Percentiles rank a stretch among this genome's conserved stretches.
Evolutionary conservation across 2,797 vertebrate genomes (phyloP).

Genomic region (Streptopelia turtur): DNA sequence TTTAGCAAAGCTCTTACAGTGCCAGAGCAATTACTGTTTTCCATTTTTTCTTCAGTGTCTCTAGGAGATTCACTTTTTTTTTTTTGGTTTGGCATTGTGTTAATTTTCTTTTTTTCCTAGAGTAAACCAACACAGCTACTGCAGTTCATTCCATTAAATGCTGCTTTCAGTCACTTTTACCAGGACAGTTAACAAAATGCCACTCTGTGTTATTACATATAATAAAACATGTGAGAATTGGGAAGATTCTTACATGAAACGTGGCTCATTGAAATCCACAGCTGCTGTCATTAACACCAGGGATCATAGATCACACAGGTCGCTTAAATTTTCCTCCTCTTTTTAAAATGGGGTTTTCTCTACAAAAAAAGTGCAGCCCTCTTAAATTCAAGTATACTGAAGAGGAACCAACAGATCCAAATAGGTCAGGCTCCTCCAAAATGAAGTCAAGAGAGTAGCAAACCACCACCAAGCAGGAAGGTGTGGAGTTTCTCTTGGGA

Average conservation of each 20-base stretch:
- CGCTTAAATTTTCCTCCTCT: background rate
- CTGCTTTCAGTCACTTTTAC: background rate
- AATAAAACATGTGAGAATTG: background rate
- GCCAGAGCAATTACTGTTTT: background rate
- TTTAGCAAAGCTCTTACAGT: background rate
- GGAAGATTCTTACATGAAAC: background rate
- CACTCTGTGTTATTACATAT: background rate
- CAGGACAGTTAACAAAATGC: background rate
- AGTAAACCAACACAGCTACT: background rate
- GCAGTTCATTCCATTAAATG: background rate
- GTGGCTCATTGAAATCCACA: background rate
- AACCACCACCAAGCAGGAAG: background rate
- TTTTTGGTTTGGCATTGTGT: background rate
- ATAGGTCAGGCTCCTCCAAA: background rate
- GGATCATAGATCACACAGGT: background rate
- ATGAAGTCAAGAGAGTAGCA: background rate
- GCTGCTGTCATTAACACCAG: background rate
- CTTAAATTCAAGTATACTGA: background rate
- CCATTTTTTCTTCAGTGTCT: background rate
- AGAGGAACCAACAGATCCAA: background rate
- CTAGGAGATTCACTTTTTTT: background rate
- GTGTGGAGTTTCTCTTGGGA: background rate
- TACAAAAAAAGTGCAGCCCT: background rate
- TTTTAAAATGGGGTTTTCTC: background rate
- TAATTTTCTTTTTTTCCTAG: background rate